These are phyloP conservation scores for Tyrophagus putrescentiae DNA, from an alignment of 1,140 invertebrate genomes.

Conservation along the genomic window DNA sequence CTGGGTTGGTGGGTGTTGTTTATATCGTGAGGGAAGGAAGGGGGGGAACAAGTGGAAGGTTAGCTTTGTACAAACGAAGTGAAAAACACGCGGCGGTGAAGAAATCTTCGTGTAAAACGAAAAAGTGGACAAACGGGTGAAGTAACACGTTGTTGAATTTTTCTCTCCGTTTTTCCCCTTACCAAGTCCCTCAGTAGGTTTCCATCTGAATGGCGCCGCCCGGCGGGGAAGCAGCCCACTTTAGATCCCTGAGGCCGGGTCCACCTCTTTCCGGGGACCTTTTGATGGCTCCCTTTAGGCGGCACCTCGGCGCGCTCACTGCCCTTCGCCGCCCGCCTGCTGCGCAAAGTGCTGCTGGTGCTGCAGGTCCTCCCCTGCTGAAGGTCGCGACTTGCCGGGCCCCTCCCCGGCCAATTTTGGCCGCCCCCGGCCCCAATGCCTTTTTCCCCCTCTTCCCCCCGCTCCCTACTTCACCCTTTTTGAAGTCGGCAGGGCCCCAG, in stretches of 20 bases:
- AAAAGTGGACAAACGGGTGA: neutral
- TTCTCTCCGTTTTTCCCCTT: neutral
- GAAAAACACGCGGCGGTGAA: no score
- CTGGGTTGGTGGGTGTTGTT: no score
- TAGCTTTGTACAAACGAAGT: neutral
- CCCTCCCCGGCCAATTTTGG: slow-evolving; percentile 74
- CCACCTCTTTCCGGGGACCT: slow-evolving; percentile 91
- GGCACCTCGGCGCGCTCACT: slow-evolving; percentile 62
- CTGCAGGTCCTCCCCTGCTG: slow-evolving; percentile 40
- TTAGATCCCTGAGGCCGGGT: slow-evolving; percentile 78
- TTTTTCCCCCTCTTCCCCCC: slow-evolving; percentile 64
- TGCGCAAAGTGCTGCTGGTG: neutral
- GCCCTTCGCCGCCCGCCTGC: slow-evolving; percentile 24
- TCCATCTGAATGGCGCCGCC: slow-evolving; percentile 9
- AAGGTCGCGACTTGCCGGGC: slow-evolving; percentile 66
- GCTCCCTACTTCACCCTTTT: slow-evolving; percentile 81
- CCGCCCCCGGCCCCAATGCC: slow-evolving; percentile 89
- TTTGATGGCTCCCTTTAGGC: slow-evolving; percentile 73
- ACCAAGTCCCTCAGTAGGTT: neutral
- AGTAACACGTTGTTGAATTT: neutral
- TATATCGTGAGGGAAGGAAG: no score
- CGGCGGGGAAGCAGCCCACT: slow-evolving; percentile 70
- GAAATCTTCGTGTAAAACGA: no score
- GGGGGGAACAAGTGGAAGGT: no score
- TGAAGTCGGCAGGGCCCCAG: slow-evolving; percentile 80